Base-by-base conservation (phyloP, 2,888 invertebrate species). In the Thecocarcelia acutangulata region DNA sequence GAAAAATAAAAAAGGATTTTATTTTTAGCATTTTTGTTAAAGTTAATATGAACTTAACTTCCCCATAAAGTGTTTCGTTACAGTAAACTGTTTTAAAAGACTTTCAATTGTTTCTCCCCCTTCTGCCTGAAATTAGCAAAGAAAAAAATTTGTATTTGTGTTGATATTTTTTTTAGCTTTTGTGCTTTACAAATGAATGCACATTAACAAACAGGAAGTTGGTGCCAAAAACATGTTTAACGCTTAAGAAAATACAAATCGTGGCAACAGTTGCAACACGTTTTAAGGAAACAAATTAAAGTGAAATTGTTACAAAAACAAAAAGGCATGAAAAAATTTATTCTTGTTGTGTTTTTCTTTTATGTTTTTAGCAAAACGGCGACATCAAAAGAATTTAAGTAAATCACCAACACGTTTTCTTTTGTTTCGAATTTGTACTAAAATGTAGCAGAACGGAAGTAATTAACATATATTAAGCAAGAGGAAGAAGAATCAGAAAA, bases 241-340 rank as follows among this genome's bases (percentile, higher is more conserved):
- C 68, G 19, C 19, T 66, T 68, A 72, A 59, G 46, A 64, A 73
- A 61, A 59, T 58, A 52, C 63, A 64, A 78, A 78, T 78, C 46
- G 52, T 66, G 33, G 66, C 50, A 72, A 52, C 37, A 58, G 13
- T 59, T 56, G 33, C 59, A 52, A 64, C 66, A 78, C 61, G 61
- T 61, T 69, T 58, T 37, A 46, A 54, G 42, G 56, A 42, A 76
- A 69, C 56, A 61, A 69, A 61, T 76, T 61, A 69, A 68, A 59
- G 17, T 28, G 33, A 48, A 54, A 68, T 52, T 48, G 75, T 28
- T 21, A 63, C 6, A 3, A 9, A 12, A 50, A 50, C 6, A 50
- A 64, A 19, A 46, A 46, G 15, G 46, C 46, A 46, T 5, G 46
- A 15, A 15, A 15, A 46, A 46, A 44, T 44, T 11, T 28, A 28